These are phyloP conservation scores for Caenorhabditis sp. DNA, from an alignment of 2,888 invertebrate genomes.

Conservation along the genomic window DNA sequence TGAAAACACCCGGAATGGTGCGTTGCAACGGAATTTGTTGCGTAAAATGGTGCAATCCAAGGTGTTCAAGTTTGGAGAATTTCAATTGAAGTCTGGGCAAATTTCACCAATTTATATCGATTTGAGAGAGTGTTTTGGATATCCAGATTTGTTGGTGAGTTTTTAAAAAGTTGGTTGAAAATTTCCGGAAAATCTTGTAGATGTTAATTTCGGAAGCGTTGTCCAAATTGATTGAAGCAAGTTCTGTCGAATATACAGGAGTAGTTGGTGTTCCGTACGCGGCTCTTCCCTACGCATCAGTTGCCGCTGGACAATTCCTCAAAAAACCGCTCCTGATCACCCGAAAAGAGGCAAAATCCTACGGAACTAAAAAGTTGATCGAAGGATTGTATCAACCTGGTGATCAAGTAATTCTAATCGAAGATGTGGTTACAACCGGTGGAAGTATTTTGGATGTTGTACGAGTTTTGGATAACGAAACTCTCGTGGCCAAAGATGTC, in stretches of 20 bases:
- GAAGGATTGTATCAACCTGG: conserved; percentile 85
- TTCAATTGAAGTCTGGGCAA: conserved; percentile 88
- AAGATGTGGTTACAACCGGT: conserved; percentile 88
- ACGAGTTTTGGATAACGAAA: conserved; percentile 51
- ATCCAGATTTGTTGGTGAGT: conserved; percentile 84
- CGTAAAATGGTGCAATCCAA: conserved; percentile 40
- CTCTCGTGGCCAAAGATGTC: conserved; percentile 76
- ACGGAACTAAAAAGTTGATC: conserved; percentile 93
- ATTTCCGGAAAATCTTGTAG: conserved; percentile 16
- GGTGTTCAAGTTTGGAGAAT: conserved; percentile 92
- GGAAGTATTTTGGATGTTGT: conserved; percentile 85
- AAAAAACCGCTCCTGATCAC: conserved; percentile 73
- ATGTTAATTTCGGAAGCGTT: conserved; percentile 69
- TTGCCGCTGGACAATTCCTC: conserved; percentile 70
- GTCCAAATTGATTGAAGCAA: conserved; percentile 73
- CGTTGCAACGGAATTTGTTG: conserved; percentile 39
- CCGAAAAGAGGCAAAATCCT: conserved; percentile 89
- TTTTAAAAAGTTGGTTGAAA: not conserved
- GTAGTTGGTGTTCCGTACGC: conserved; percentile 83
- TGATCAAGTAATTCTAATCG: conserved; percentile 84
- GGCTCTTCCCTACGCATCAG: conserved; percentile 90
- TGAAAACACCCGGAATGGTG: conserved; percentile 29
- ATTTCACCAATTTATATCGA: conserved; percentile 94
- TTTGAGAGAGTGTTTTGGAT: conserved; percentile 87
- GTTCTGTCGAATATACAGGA: conserved; percentile 59